Evolutionary conservation across 2,888 invertebrate genomes (phyloP), one percentile per base, ranked within the genome.

Genomic region (Hemithea aestivaria): DNA sequence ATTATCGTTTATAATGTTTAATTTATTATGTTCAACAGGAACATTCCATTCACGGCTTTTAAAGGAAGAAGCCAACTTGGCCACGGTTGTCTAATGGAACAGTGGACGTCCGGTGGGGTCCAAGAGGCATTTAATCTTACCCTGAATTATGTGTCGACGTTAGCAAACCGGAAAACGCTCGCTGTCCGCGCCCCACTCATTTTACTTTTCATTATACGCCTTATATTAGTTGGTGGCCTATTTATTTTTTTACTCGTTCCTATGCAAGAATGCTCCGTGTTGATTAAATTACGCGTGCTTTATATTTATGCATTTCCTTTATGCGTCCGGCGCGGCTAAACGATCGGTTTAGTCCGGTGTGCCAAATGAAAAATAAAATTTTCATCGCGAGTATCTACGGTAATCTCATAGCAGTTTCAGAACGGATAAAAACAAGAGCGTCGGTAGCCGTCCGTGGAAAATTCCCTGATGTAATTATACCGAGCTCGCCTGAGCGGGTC

Each of bases 391-490:
- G 27, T 26, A 16, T 23, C 20, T 22, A 31, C 37, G 25, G 28
- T 43, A 35, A 24, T 32, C 47, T 33, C 42, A 32, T 48, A 55
- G 59, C 58, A 57, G 57, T 57, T 67, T 48, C 45, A 46, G 54
- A 51, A 53, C 53, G 62, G 62, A 62, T 71, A 71, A 76, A 75
- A 77, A 73, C 69, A 68, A 56, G 51, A 61, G 59, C 58, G 53
- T 52, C 41, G 25, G 32, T 60, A 59, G 56, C 59, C 56, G 53
- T 53, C 45, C 51, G 56, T 55, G 44, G 60, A 52, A 58, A 77
- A 80, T 81, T 84, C 84, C 83, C 84, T 72, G 73, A 83, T 79
- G 83, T 80, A 83, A 84, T 84, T 84, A 84, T 71, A 51, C 62
- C 45, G 62, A 65, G 64, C 70, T 66, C 66, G 73, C 61, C 65